These are phyloP conservation scores for Galemys pyrenaicus DNA, from an alignment of 2,113 vertebrate genomes.

Conservation along the genomic window DNA sequence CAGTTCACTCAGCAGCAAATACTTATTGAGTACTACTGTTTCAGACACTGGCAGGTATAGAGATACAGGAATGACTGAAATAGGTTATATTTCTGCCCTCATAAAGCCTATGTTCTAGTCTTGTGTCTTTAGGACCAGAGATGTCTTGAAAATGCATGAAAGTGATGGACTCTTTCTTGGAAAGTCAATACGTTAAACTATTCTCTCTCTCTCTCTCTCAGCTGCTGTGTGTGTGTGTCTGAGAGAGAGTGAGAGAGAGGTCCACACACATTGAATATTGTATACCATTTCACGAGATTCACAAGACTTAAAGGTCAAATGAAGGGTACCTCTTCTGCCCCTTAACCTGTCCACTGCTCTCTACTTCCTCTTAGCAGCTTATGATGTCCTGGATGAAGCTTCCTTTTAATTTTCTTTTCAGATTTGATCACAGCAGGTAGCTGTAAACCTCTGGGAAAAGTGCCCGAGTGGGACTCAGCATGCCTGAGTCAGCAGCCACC, in stretches of 20 bases:
- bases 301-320: not conserved
- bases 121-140: not conserved
- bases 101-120: not conserved
- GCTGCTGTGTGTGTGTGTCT: not conserved
- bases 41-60: not conserved
- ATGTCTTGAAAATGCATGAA: constrained; percentile 1
- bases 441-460: not conserved
- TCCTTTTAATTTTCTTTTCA: not conserved
- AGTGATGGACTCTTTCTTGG: not conserved
- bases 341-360: not conserved
- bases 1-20: not conserved
- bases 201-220: rapidly evolving
- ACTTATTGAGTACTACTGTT: not conserved
- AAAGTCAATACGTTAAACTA: no score
- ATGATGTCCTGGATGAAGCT: not conserved
- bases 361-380: not conserved
- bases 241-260: no score
- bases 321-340: not conserved
- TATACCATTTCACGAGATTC: not conserved
- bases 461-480: not conserved
- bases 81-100: not conserved
- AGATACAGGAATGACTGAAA: not conserved
- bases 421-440: not conserved
- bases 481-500: not conserved
- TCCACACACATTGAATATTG: not conserved